phyloP scores from a whole-genome alignment of 2,797 vertebrate species.

The Monodelphis domestica region DNA sequence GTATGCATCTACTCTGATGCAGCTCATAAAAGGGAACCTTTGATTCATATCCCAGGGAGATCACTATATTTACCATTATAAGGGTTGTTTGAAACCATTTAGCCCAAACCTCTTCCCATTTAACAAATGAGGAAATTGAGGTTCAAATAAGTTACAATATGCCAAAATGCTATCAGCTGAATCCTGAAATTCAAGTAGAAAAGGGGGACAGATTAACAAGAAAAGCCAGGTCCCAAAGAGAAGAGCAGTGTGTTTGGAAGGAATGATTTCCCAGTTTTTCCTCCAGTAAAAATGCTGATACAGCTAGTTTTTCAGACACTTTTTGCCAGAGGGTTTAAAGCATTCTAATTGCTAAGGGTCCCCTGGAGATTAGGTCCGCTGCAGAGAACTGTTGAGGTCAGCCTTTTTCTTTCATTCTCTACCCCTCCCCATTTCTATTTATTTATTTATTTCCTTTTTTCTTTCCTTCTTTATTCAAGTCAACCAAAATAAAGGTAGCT shows the following conservation, averaged over 20 bases:
- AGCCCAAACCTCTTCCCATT: neutral
- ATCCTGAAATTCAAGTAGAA: neutral
- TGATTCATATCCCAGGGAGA: neutral
- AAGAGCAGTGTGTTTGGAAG: neutral
- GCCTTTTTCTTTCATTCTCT: constrained; percentile 40
- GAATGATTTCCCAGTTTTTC: constrained; percentile 33
- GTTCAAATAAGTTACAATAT: neutral
- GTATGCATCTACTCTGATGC: neutral
- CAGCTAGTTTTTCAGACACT: neutral
- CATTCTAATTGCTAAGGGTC: neutral
- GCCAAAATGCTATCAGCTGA: neutral
- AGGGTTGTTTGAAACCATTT: neutral
- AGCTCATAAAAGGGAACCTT: neutral
- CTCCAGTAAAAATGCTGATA: constrained; percentile 45
- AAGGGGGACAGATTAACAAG: neutral
- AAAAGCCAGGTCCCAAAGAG: neutral
- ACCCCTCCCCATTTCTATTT: neutral
- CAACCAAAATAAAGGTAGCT: constrained; percentile 37
- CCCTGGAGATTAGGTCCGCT: constrained; percentile 47
- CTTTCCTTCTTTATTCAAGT: neutral
- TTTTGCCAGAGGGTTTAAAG: constrained; percentile 11
- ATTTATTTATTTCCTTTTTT: neutral
- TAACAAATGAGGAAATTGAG: neutral
- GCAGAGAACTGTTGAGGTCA: constrained; percentile 41
- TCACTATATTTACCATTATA: neutral